phyloP scores from a whole-genome alignment of 2,797 vertebrate genomes.

The Sandelia bainsii region DNA sequence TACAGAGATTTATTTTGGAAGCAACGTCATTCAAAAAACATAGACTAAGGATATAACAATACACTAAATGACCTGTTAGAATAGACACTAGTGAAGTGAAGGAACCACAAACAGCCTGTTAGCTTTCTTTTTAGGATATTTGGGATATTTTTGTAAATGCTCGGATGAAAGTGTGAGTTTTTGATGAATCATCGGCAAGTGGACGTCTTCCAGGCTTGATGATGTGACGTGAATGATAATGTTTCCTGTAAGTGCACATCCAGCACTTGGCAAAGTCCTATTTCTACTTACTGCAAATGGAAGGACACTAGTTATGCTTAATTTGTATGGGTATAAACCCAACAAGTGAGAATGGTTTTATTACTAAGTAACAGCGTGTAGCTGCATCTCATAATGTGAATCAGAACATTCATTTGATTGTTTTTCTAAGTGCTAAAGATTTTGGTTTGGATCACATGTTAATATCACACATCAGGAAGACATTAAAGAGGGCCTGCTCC shows the following conservation, averaged over 20 bases:
- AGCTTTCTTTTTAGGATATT: not conserved
- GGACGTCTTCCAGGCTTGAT: slow-evolving; percentile 55
- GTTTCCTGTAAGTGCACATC: slow-evolving; percentile 70
- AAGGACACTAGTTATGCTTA: slow-evolving; percentile 29
- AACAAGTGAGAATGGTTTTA: slow-evolving; percentile 16
- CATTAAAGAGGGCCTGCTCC: too few relatives aligned
- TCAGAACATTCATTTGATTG: not conserved
- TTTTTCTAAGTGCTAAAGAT: too few relatives aligned
- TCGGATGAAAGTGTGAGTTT: slow-evolving; percentile 13
- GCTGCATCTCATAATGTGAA: not conserved
- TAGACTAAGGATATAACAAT: too few relatives aligned
- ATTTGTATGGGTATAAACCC: slow-evolving; percentile 25
- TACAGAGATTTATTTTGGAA: too few relatives aligned
- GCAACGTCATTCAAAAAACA: too few relatives aligned
- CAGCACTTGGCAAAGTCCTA: slow-evolving; percentile 59
- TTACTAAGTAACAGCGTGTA: slow-evolving; percentile 2
- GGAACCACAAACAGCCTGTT: too few relatives aligned
- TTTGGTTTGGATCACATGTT: not conserved
- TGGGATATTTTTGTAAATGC: slow-evolving; percentile 9
- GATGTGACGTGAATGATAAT: slow-evolving; percentile 65
- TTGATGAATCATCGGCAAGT: slow-evolving; percentile 58
- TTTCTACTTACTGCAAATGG: slow-evolving; percentile 67
- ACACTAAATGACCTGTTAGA: too few relatives aligned
- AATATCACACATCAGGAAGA: not conserved
- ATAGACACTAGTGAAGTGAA: not conserved